Conservation (phyloP, 2,888 invertebrate species). For the Patella ulyssiponensis region DNA sequence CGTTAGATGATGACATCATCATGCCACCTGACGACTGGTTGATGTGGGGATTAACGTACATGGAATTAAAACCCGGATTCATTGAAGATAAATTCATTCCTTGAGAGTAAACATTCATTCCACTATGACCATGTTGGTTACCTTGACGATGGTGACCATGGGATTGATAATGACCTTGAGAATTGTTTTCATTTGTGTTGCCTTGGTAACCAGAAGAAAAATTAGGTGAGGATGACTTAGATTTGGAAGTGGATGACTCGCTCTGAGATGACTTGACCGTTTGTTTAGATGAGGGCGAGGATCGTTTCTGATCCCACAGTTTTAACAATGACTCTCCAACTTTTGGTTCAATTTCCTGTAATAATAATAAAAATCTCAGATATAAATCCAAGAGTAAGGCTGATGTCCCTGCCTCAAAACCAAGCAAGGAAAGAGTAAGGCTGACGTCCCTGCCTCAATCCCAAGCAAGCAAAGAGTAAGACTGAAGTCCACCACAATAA, state of each 20-base stretch:
- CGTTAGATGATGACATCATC: conserved; percentile 27
- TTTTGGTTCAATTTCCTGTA: conserved; percentile 73
- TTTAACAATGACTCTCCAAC: conserved; percentile 73
- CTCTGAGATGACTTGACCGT: conserved; percentile 12
- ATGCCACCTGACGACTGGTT: conserved; percentile 15
- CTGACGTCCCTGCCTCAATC: no score
- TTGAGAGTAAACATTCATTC: conserved; percentile 25
- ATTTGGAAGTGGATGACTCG: conserved; percentile 8
- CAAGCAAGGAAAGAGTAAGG: no score
- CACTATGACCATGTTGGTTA: conserved; percentile 31
- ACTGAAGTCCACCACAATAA: no score
- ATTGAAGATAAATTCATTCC: not conserved
- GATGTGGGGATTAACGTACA: not conserved
- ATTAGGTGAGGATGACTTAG: conserved; percentile 20
- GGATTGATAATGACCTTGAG: conserved; percentile 1
- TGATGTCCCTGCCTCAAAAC: no score
- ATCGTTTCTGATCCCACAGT: conserved; percentile 69
- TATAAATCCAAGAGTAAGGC: no score
- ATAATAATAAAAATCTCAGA: conserved; percentile 23
- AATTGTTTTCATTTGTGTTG: conserved; percentile 11
- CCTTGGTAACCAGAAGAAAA: conserved; percentile 18
- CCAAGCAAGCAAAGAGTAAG: no score
- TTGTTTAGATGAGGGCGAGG: conserved; percentile 23
- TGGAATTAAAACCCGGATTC: conserved; percentile 1
- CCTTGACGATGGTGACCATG: conserved; percentile 16